These are phyloP conservation scores for Ylistrum balloti DNA, from an alignment of 1,140 invertebrate species.

Conservation along the genomic window DNA sequence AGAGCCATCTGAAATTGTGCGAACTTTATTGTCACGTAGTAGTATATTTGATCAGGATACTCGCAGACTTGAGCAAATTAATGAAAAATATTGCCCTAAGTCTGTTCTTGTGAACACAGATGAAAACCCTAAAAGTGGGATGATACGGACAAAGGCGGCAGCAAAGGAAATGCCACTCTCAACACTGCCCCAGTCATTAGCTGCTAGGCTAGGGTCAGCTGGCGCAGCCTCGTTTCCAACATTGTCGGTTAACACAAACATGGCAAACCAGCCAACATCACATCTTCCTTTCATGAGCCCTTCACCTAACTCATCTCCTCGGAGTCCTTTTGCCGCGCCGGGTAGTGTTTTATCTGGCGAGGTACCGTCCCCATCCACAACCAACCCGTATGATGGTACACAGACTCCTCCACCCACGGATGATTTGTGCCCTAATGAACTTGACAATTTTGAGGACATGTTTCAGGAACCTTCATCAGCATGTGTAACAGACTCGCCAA, in stretches of 20 bases:
- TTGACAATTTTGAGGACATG: slow-evolving; percentile 27
- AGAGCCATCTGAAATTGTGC: slow-evolving; percentile 96
- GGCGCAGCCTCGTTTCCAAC: slow-evolving; percentile 67
- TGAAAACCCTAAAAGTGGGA: slow-evolving; percentile 60
- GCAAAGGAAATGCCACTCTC: slow-evolving; percentile 80
- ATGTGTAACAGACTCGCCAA: not conserved
- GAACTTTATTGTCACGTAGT: slow-evolving; percentile 93
- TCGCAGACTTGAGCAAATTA: slow-evolving; percentile 93
- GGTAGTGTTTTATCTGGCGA: slow-evolving; percentile 18
- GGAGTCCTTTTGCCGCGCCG: slow-evolving; percentile 36
- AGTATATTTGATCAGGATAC: slow-evolving; percentile 98
- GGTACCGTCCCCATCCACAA: slow-evolving; percentile 19
- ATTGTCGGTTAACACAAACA: slow-evolving; percentile 64
- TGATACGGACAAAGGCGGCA: slow-evolving; percentile 80
- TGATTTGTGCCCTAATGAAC: slow-evolving; percentile 16
- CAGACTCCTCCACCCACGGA: slow-evolving; percentile 3
- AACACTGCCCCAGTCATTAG: slow-evolving; percentile 66
- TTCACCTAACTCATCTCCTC: slow-evolving; percentile 21
- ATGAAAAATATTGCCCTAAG: slow-evolving; percentile 92
- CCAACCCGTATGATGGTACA: slow-evolving; percentile 10
- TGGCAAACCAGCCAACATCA: slow-evolving; percentile 56
- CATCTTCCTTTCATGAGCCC: slow-evolving; percentile 36
- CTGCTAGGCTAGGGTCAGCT: slow-evolving; percentile 64
- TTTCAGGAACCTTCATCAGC: not conserved
- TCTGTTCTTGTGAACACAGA: slow-evolving; percentile 49